Conservation (phyloP, 2,113 vertebrate species). For the Urocynchramus pylzowi region DNA sequence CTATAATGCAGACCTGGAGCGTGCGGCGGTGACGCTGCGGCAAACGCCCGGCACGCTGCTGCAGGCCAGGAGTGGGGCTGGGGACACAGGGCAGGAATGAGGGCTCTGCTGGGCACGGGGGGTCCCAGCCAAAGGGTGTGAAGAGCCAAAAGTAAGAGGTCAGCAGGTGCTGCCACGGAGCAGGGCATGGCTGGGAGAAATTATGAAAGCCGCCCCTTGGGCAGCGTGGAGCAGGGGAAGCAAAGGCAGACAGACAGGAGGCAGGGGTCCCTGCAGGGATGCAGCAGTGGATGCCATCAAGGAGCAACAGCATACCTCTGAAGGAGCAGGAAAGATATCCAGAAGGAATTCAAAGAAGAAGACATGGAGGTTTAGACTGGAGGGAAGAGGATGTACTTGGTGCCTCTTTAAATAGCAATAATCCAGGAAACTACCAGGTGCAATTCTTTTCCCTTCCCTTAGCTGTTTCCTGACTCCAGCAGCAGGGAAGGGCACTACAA, state of each 20-base stretch:
- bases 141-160: neutral
- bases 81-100: neutral
- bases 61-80: neutral
- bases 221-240: neutral
- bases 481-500: neutral
- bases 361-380: neutral
- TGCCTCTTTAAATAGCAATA: conserved; percentile 36
- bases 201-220: neutral
- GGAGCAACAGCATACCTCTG: neutral
- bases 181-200: neutral
- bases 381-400: neutral
- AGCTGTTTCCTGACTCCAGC: neutral
- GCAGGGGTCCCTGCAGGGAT: neutral
- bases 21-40: fast-evolving
- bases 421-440: neutral
- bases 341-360: neutral
- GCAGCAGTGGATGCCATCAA: neutral
- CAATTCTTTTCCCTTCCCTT: neutral
- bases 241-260: neutral
- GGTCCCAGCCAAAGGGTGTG: fast-evolving
- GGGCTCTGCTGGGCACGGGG: fast-evolving
- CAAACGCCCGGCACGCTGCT: neutral
- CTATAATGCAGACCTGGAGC: neutral
- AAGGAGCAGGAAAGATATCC: neutral
- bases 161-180: neutral